Percentiles rank a stretch among this genome's conserved stretches.
Conservation (phyloP, 2,888 invertebrate genomes). For the Cordilura impudica region DNA sequence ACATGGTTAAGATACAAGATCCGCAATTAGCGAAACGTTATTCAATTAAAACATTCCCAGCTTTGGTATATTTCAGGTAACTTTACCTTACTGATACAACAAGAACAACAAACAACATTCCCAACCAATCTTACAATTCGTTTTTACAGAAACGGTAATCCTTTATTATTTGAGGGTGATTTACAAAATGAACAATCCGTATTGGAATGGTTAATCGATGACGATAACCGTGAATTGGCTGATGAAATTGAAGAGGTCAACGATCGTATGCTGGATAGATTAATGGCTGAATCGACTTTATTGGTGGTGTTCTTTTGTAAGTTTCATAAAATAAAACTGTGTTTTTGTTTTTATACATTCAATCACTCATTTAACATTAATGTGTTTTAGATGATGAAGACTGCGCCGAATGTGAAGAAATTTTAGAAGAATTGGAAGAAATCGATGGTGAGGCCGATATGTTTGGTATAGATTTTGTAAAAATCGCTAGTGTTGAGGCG, state of each 20-base stretch:
- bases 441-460: constrained; percentile 97
- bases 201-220: constrained; percentile 94
- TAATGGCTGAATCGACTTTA: constrained; percentile 91
- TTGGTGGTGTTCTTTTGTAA: constrained; percentile 95
- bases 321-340: constrained; percentile 69
- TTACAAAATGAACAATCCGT: constrained; percentile 94
- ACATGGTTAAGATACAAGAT: constrained; percentile 95
- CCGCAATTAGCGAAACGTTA: constrained; percentile 93
- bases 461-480: constrained; percentile 96
- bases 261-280: constrained; percentile 90
- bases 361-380: not conserved
- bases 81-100: no score
- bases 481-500: constrained; percentile 89
- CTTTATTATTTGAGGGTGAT: constrained; percentile 92
- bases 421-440: constrained; percentile 92
- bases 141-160: constrained; percentile 88
- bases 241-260: constrained; percentile 97
- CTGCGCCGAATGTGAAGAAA: constrained; percentile 94
- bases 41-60: constrained; percentile 96
- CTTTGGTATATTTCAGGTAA: constrained; percentile 92
- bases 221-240: constrained; percentile 93
- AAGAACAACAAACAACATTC: not conserved
- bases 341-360: not conserved
- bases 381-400: constrained; percentile 86
- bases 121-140: not conserved